These are phyloP conservation scores for Atrina japonica DNA, from an alignment of 2,888 invertebrate genomes.

Conservation along the genomic window DNA sequence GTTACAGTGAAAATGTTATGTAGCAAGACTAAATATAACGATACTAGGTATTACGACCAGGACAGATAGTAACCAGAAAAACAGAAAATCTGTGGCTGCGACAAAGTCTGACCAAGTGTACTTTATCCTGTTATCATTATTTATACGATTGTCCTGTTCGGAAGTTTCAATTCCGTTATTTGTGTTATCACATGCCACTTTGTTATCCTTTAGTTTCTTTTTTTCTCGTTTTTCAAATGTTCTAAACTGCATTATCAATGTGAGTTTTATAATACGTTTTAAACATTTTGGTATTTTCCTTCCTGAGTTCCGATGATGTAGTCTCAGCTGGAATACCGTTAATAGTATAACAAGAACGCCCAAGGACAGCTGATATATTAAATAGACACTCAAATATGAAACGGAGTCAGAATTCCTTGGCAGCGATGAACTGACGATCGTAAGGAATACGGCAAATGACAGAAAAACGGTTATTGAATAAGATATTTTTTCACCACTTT, in stretches of 20 bases:
- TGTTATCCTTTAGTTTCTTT: conserved; percentile 1
- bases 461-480: conserved; percentile 55
- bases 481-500: conserved; percentile 54
- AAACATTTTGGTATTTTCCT: conserved; percentile 28
- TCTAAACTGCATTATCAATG: neutral
- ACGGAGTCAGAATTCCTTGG: conserved; percentile 51
- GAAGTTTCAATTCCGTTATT: neutral
- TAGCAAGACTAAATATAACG: neutral
- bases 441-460: conserved; percentile 59
- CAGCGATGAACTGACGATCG: conserved; percentile 53
- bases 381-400: conserved; percentile 49
- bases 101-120: conserved; percentile 51
- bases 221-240: neutral
- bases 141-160: neutral
- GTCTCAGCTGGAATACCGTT: conserved; percentile 46
- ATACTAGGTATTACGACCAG: neutral
- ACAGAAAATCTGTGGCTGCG: conserved; percentile 47
- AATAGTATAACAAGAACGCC: conserved; percentile 48
- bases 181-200: neutral
- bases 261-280: conserved; percentile 11
- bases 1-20: neutral
- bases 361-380: conserved; percentile 47
- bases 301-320: conserved; percentile 42
- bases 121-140: neutral
- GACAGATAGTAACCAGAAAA: conserved; percentile 34